Percentiles rank a stretch among this genome's conserved stretches.
Conservation (phyloP, 2,888 invertebrate genomes). For the Hypena proboscidalis region DNA sequence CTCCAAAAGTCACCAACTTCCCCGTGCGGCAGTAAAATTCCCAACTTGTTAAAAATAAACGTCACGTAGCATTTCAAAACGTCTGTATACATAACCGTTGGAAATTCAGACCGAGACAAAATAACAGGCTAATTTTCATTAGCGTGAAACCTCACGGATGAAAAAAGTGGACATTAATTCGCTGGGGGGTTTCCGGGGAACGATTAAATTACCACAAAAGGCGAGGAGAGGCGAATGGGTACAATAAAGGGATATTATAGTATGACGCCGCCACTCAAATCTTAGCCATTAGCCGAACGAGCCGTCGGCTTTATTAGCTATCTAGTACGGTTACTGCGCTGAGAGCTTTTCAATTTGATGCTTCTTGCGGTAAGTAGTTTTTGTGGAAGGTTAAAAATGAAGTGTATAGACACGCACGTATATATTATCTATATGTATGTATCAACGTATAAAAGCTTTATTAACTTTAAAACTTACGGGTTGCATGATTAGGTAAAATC, state of each 20-base stretch:
- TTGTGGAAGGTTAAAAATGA: constrained; percentile 2
- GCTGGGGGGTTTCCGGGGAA: constrained; percentile 50
- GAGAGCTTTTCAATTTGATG: constrained; percentile 20
- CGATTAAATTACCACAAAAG: constrained; percentile 76
- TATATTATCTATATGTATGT: too few relatives aligned
- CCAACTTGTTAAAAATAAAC: constrained; percentile 11
- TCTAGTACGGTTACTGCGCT: constrained; percentile 31
- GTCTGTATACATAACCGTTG: not conserved
- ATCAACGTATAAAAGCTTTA: too few relatives aligned
- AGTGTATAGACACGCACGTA: not conserved
- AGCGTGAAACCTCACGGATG: constrained; percentile 36
- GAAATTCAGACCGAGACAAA: constrained; percentile 36
- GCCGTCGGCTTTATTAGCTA: constrained; percentile 26
- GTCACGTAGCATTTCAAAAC: constrained; percentile 10
- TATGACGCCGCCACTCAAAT: constrained; percentile 67
- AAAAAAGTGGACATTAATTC: constrained; percentile 52
- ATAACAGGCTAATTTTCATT: constrained; percentile 54
- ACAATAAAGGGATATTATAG: constrained; percentile 61
- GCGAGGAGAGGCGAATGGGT: constrained; percentile 59
- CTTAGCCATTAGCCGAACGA: constrained; percentile 56
- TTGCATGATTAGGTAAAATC: too few relatives aligned
- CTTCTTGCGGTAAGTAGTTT: constrained; percentile 1
- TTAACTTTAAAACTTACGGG: too few relatives aligned
- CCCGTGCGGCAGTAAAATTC: not conserved
- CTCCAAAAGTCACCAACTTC: not conserved